Base-by-base conservation (phyloP, 2,888 invertebrate genomes). In the Geotrupes spiniger region DNA sequence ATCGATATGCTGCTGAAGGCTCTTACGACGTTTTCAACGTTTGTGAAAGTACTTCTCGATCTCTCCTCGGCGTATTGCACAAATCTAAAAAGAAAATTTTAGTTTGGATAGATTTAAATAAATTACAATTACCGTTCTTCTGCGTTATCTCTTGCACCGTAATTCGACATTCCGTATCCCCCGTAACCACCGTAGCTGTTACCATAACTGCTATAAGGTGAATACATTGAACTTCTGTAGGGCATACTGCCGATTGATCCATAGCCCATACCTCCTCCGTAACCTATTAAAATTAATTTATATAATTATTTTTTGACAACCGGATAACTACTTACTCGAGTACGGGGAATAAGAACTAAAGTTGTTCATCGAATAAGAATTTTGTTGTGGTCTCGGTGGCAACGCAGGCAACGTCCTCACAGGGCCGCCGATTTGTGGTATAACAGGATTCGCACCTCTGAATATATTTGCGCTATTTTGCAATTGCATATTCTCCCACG, bases 1-100 rank as follows among this genome's bases (percentile, higher is more conserved):
- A 94, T 91, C 2, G 95, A 91, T 2, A 98, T 84, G 42, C 97
- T 95, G 11, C 89, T 88, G 57, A 97, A 90, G 1, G 97, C 93
- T 59, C 87, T 83, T 2, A 64, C 92, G 12, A 96, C 78, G 42
- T 92, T 87, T 72, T 97, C 95, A 58, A 98, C 92, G 9, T 92
- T 93, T 64, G 95, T 89, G 72, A 98, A 98, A 4, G 98, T 92
- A 46, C 90, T 89, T 36, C 95, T 78, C 0, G 95, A 91, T 62
- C 85, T 90, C 61, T 94, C 94, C 72, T 95, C 94, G 0, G 94
- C 95, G 65, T 89, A 78, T 69, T 91, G 89, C 41, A 92, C 83
- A 64, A 95, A 90, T 59, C 87, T 84, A 61, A 25, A 73, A 63
- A 42, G 14, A 14, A 33, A 12, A 9, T 36, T 11, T 2, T 15